Percentiles rank a stretch among this genome's conserved stretches.
Conservation (phyloP, 2,888 invertebrate genomes). For the Drosophila emarginata region DNA sequence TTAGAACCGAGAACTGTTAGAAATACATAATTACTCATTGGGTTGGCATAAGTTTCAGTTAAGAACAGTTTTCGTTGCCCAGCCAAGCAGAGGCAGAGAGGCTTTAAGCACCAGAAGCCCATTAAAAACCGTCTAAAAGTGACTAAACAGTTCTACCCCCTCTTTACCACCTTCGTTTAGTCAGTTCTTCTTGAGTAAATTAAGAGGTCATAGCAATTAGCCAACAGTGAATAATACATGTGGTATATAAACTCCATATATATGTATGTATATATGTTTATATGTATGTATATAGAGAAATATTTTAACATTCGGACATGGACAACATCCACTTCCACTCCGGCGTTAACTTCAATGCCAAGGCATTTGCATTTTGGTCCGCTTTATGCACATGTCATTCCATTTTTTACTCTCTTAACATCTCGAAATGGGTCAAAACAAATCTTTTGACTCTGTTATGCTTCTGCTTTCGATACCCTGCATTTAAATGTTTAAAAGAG, state of each 20-base stretch:
- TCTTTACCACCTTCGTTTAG: slow-evolving; percentile 30
- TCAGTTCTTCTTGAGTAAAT: slow-evolving; percentile 79
- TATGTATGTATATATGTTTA: slow-evolving; percentile 6
- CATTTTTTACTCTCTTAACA: slow-evolving; percentile 29
- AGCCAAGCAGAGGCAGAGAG: slow-evolving; percentile 49
- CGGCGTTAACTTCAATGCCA: slow-evolving; percentile 36
- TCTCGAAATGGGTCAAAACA: slow-evolving; percentile 70
- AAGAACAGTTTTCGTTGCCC: slow-evolving; percentile 69
- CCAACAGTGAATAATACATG: slow-evolving; percentile 69
- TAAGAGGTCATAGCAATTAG: slow-evolving; percentile 82
- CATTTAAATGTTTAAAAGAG: slow-evolving; percentile 7
- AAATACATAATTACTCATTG: slow-evolving; percentile 41
- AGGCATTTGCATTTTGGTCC: slow-evolving; percentile 45
- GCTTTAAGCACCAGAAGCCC: slow-evolving; percentile 29
- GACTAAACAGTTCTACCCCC: slow-evolving; percentile 18
- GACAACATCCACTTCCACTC: slow-evolving; percentile 28
- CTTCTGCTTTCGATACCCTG: slow-evolving; percentile 12
- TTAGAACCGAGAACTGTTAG: slow-evolving; percentile 27
- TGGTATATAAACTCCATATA: not conserved
- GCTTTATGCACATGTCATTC: slow-evolving; percentile 74
- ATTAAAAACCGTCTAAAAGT: slow-evolving; percentile 38
- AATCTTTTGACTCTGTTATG: slow-evolving; percentile 55
- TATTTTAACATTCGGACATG: slow-evolving; percentile 76
- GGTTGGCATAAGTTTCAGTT: slow-evolving; percentile 59
- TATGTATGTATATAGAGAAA: slow-evolving; percentile 66